Evolutionary conservation across 2,888 invertebrate species (phyloP), one percentile per base, ranked within the genome.

Genomic region (Dromius quadrimaculatus): DNA sequence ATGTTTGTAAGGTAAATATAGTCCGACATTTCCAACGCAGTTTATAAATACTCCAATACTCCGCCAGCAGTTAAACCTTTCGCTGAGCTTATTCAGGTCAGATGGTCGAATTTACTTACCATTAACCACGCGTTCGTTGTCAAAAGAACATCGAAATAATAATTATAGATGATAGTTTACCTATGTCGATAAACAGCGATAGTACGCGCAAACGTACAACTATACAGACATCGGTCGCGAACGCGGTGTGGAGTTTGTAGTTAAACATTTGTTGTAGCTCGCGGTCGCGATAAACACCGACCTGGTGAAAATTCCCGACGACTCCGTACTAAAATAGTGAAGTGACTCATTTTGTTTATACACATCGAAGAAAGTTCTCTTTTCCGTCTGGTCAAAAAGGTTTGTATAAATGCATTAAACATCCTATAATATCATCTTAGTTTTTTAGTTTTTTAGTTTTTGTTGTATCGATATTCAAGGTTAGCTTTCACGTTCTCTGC

Each of bases 401-500:
- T 41, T 41, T 15, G 41, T 41, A 41, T 6, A 15, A 13, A 38
- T 38, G 13, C 15, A 1, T 8, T 5, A 28, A 28, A 28, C 28
- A 8, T 28, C 28, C 11, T 36, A 1, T 3, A 9, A n/a, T 9
- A 3, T 36, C n/a, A 11, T 3, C n/a, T 11, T 11, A 36, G 36
- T 23, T 50, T 50, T 6, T 23, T 23, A n/a, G n/a, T 15, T 41
- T 41, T n/a, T 41, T 41, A 13, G 4, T 41, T 41, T 41, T 23
- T 28, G 28, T 32, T 57, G 28, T n/a, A 32, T 17, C 11, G 28
- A 15, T 32, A 6, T 3, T 22, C 32, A 57, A 57, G 57, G 57
- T 57, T 34, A 57, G 34, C 57, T 57, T 57, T 57, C 57, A 57
- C 57, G 57, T 4, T 57, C 17, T 57, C 57, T 57, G 57, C 13